Base-by-base conservation (phyloP, 2,888 invertebrate species). In the Dasypogon diadema region DNA sequence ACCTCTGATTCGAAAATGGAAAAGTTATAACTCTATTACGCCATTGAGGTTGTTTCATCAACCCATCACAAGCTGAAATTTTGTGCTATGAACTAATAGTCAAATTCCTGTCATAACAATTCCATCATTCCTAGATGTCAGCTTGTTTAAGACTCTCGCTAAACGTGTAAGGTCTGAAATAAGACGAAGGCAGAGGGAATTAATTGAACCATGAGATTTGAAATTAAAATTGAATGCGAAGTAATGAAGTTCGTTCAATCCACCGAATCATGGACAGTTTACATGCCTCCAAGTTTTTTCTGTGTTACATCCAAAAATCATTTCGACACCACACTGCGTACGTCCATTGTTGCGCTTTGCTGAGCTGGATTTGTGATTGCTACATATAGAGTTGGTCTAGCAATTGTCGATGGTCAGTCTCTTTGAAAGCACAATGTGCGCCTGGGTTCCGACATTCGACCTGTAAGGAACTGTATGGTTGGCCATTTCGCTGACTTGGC, bases 151-250 rank as follows among this genome's bases (percentile, higher is more conserved):
- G 65, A 74, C 68, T 74, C 74, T 74, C 65, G 76, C 51, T 46
- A 65, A 55, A 48, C 42, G 42, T 48, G 63, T 30, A 21, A 6
- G 10, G 18, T 30, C 26, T 65, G 56, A 48, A 75, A 55, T 48
- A 55, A 63, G 24, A 26, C 48, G 37, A 73, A 75, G 72, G 56
- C 75, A 72, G 73, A 75, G 54, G 48, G 68, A 75, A 75, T 75
- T 75, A 77, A 77, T 75, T 77, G 75, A 77, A 77, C 77, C 75
- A 77, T 77, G 75, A 77, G 77, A 77, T 77, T 75, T 74, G 77
- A 77, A 77, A 77, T 77, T 77, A 77, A 77, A 75, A 77, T 75
- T 77, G 75, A 75, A 77, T 77, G 75, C 75, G 73, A 73, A 65
- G 75, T 77, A 77, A 77, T 77, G 75, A 77, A 77, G 77, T 72